Percentiles rank a stretch among this genome's conserved stretches.
These are phyloP conservation scores for Cephus pulcher DNA, from an alignment of 2,888 invertebrate genomes.

Conservation along the genomic window DNA sequence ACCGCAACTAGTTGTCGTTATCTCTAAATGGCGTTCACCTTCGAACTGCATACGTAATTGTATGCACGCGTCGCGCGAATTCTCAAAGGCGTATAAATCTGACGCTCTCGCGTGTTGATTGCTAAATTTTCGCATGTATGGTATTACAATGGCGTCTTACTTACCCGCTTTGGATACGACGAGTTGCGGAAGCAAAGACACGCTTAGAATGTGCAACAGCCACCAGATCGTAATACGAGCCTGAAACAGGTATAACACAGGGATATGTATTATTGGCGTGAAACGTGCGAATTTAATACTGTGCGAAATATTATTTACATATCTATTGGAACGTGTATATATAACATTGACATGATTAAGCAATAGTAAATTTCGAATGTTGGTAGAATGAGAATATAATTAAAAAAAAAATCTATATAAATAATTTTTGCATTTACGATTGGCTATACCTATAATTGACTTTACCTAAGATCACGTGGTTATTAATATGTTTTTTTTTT, in stretches of 20 bases:
- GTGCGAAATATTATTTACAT: no score
- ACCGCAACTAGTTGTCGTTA: background rate
- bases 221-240: conserved; percentile 43
- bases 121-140: conserved; percentile 16
- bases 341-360: no score
- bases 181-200: conserved; percentile 43
- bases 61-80: background rate
- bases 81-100: conserved; percentile 6
- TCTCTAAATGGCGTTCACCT: background rate
- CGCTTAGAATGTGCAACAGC: conserved; percentile 50
- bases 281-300: background rate
- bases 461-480: no score
- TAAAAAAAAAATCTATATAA: no score
- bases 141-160: conserved; percentile 29
- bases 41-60: background rate
- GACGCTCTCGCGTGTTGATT: conserved; percentile 25
- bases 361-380: no score
- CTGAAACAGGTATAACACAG: conserved; percentile 43
- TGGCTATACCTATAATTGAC: no score
- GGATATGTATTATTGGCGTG: background rate
- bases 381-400: no score
- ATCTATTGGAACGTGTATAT: no score
- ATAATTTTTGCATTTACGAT: no score
- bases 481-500: no score
- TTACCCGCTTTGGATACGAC: conserved; percentile 57